phyloP scores from a whole-genome alignment of 2,797 vertebrate genomes.

The Myotis planiceps region DNA sequence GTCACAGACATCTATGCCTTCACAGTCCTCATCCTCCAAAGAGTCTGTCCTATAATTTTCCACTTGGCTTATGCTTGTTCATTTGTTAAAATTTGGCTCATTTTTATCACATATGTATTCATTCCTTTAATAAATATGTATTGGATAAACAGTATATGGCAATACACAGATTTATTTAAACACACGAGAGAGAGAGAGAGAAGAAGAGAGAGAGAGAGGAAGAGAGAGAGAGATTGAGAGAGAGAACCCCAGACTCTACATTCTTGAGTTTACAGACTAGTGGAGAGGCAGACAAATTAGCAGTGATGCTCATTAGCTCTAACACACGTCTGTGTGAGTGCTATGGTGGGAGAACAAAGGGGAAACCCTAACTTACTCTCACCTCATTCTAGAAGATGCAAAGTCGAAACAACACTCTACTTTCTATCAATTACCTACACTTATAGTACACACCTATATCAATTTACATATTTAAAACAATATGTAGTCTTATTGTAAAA shows the following conservation, averaged over 20 bases:
- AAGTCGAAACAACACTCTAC: neutral
- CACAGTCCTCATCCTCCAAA: neutral
- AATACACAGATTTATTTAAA: neutral
- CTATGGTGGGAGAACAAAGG: neutral
- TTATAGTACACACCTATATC: neutral
- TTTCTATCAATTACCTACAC: neutral
- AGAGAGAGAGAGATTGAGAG: too few relatives aligned
- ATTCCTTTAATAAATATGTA: neutral
- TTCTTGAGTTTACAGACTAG: neutral
- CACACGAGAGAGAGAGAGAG: too few relatives aligned
- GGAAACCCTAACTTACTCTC: neutral
- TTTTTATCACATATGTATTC: neutral
- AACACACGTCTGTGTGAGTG: neutral
- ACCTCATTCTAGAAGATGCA: neutral
- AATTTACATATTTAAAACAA: neutral
- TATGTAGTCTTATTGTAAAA: neutral
- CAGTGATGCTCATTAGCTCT: neutral
- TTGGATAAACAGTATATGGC: neutral
- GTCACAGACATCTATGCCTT: neutral
- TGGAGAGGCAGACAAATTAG: neutral
- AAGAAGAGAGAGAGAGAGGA: neutral
- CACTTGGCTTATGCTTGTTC: neutral
- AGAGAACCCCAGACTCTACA: neutral
- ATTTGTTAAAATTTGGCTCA: neutral
- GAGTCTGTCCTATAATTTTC: neutral